Conservation (phyloP, 2,113 vertebrate genomes). For the Petrocephalus microphthalmus region DNA sequence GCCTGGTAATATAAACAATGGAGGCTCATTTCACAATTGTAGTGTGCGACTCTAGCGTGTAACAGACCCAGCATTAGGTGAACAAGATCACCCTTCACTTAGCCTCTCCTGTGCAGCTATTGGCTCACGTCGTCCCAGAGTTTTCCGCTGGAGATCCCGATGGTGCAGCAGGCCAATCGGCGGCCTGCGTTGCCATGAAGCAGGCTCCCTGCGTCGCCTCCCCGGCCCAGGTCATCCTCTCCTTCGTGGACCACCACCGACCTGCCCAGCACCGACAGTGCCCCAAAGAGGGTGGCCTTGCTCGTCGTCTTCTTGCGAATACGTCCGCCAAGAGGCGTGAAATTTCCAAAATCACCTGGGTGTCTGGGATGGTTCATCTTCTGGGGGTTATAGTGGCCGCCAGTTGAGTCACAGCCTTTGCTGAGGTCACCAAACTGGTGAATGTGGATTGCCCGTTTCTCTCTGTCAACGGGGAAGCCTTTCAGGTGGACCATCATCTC, state of each 20-base stretch:
- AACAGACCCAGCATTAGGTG: not conserved
- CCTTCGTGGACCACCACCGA: slow-evolving; percentile 79
- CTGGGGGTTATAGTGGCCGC: slow-evolving; percentile 79
- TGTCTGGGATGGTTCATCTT: slow-evolving; percentile 69
- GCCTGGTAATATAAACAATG: not conserved
- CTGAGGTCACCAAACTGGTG: slow-evolving; percentile 81
- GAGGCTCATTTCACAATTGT: not conserved
- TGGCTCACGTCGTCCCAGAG: slow-evolving; percentile 53
- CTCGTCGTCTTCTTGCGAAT: slow-evolving; percentile 52
- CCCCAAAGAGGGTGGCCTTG: slow-evolving; percentile 63
- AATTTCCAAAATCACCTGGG: slow-evolving; percentile 92
- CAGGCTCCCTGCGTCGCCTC: slow-evolving; percentile 71
- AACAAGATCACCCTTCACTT: not conserved
- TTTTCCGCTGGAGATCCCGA: slow-evolving; percentile 57
- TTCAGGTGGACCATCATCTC: slow-evolving; percentile 62
- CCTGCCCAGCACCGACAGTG: slow-evolving; percentile 69
- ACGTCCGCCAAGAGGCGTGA: slow-evolving; percentile 61
- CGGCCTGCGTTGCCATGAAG: slow-evolving; percentile 81
- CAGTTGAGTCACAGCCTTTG: slow-evolving; percentile 70
- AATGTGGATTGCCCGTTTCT: slow-evolving; percentile 75
- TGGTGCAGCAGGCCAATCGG: slow-evolving; percentile 84
- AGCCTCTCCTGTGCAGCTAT: slow-evolving; percentile 34
- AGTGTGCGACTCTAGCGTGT: not conserved
- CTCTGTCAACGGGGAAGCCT: slow-evolving; percentile 61
- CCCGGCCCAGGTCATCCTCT: slow-evolving; percentile 78